Percentiles rank a stretch among this genome's conserved stretches.
Evolutionary conservation across 2,888 invertebrate genomes (phyloP).

Genomic region (Cyaniris semiargus): DNA sequence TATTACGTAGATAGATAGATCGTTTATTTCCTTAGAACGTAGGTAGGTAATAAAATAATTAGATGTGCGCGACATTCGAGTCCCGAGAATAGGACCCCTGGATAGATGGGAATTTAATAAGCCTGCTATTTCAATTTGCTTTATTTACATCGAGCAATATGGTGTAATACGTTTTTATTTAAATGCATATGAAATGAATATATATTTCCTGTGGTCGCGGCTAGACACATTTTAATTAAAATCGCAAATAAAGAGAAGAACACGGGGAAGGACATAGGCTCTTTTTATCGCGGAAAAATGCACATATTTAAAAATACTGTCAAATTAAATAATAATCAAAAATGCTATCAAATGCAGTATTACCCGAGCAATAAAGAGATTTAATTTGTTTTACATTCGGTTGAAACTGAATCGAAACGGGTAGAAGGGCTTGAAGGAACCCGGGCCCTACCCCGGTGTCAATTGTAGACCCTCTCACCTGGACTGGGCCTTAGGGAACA

Average conservation of each 20-base stretch:
- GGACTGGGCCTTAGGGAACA: neutral
- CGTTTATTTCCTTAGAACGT: too few species aligned
- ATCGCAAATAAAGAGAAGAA: too few species aligned
- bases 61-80: neutral
- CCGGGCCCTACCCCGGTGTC: neutral
- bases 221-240: too few species aligned
- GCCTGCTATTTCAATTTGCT: neutral
- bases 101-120: conserved; percentile 10
- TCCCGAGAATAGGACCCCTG: neutral
- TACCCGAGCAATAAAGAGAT: too few species aligned
- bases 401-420: neutral
- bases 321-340: too few species aligned
- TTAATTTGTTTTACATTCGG: neutral
- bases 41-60: neutral
- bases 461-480: conserved; percentile 9
- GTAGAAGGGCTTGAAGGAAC: neutral
- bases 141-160: neutral
- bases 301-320: too few species aligned
- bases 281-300: too few species aligned
- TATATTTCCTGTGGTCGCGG: too few species aligned
- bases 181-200: too few species aligned
- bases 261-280: too few species aligned
- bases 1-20: too few species aligned
- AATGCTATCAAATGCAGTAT: too few species aligned
- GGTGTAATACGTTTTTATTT: neutral